These are phyloP conservation scores for Sinocyclocheilus rhinocerous DNA, from an alignment of 2,113 vertebrate genomes.

Conservation along the genomic window DNA sequence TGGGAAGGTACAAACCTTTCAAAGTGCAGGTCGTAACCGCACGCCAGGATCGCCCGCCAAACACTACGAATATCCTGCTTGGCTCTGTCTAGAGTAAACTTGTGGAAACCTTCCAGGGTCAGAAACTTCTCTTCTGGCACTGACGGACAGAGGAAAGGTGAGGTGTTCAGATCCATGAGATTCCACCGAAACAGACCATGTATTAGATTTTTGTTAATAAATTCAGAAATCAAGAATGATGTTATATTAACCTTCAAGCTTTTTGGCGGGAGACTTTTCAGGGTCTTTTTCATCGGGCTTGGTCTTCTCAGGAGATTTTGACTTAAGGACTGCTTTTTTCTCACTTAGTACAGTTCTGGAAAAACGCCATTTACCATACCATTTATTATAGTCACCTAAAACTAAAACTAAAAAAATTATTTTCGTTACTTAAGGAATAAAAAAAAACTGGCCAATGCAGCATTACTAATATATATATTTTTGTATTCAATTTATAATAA, in stretches of 20 bases:
- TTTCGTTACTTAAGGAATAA: no score
- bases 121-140: conserved; percentile 94
- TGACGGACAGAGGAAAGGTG: conserved; percentile 55
- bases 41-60: conserved; percentile 94
- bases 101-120: conserved; percentile 95
- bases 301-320: conserved; percentile 94
- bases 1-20: conserved; percentile 80
- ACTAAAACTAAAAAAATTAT: no score
- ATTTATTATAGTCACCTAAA: no score
- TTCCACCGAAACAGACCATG: neutral
- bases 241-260: conserved; percentile 83
- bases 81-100: conserved; percentile 90
- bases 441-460: no score
- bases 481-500: no score
- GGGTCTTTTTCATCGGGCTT: conserved; percentile 94
- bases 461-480: no score
- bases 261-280: conserved; percentile 95
- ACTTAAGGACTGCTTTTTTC: conserved; percentile 93
- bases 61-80: conserved; percentile 97
- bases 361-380: neutral
- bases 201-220: neutral
- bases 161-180: neutral
- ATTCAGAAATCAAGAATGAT: neutral
- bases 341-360: conserved; percentile 92
- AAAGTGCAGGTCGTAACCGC: conserved; percentile 96